Base-by-base conservation (phyloP, 2,888 invertebrate genomes). In the Salpingus planirostris region DNA sequence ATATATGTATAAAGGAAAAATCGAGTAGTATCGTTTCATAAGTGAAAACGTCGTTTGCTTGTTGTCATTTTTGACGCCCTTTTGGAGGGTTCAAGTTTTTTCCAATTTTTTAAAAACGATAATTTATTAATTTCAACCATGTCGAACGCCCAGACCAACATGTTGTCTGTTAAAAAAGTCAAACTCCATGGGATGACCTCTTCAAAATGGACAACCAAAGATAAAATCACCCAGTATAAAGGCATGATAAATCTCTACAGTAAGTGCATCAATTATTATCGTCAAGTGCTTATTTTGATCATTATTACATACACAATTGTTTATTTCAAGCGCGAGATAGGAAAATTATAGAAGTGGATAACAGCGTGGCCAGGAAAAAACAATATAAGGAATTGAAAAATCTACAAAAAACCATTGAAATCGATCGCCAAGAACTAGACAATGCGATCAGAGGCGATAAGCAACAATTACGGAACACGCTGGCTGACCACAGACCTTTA, bases 181-280 rank as follows among this genome's bases (percentile, higher is more conserved):
- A 71, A 70, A 34, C 62, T 71, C 33, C 76, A 77, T 62, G 75
- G 75, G 15, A 73, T 78, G 72, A 71, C 71, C 50, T 74, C 76
- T 44, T 69, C 69, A 15, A 71, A 72, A 54, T 79, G 79, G 79
- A 69, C 74, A 2, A 73, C 73, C 25, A 72, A 69, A 46, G 79
- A 80, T 47, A 78, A 78, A 62, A 69, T 78, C 24, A 70, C 69
- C 31, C 78, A 78, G 52, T 79, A 78, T 46, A 69, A 77, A 26
- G 78, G 77, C 12, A 65, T 80, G 15, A 70, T 78, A 15, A 76
- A 74, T 53, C 62, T 80, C 31, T 73, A 76, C 47, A 75, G 79
- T 78, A 61, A 64, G 63, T 54, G 24, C 11, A 12, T 5, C n/a
- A n/a, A n/a, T n/a, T n/a, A n/a, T n/a, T n/a, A n/a, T n/a, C n/a